phyloP scores from a whole-genome alignment of 1,140 invertebrate genomes.

The Metopolophium dirhodum region DNA sequence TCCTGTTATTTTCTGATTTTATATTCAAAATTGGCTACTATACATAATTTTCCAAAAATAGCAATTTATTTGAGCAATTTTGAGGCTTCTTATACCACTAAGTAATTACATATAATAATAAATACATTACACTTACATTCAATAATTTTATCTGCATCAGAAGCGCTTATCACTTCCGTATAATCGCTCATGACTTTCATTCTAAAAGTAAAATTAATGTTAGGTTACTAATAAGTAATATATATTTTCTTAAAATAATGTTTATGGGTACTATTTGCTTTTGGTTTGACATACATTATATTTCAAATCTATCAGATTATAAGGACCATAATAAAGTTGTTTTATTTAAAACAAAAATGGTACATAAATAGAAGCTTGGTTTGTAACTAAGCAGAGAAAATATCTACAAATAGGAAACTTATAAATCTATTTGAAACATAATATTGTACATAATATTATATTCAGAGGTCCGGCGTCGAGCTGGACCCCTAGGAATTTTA shows the following conservation, averaged over 20 bases:
- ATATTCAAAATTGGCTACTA: not conserved
- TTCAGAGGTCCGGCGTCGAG: not conserved
- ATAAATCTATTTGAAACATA: not conserved
- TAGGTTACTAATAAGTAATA: not conserved
- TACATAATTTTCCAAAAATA: not conserved
- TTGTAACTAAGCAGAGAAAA: too few relatives aligned
- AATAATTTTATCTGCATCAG: not conserved
- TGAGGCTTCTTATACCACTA: not conserved
- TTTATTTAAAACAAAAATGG: not conserved
- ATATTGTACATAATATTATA: not conserved
- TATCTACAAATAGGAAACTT: not conserved
- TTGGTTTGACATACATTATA: not conserved
- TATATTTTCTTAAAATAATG: not conserved
- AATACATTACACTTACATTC: slow-evolving; percentile 5
- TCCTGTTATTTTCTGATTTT: not conserved
- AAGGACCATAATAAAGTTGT: not conserved
- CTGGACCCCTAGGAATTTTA: not conserved
- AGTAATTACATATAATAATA: not conserved
- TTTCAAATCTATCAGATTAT: not conserved
- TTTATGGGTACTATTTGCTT: not conserved
- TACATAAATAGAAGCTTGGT: too few relatives aligned
- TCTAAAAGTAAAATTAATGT: not conserved
- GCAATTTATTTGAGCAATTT: not conserved
- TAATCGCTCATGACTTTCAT: not conserved
- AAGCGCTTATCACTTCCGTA: not conserved